phyloP scores from a whole-genome alignment of 2,888 invertebrate species.

The Helicoverpa assulta region DNA sequence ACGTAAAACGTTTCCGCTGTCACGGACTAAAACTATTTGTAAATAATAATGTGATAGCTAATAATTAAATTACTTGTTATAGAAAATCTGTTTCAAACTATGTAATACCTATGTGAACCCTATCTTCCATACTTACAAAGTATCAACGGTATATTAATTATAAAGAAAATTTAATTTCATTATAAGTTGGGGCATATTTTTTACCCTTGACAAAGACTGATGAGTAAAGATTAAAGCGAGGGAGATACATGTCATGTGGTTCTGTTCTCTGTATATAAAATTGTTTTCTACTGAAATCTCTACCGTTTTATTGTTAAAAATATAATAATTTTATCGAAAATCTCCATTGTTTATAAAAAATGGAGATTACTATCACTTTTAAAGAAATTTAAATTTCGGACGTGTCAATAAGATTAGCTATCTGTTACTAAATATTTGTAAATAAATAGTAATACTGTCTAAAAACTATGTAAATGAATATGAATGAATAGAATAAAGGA shows the following conservation, averaged over 20 bases:
- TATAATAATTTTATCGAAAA: conserved; percentile 39
- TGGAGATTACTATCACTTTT: conserved; percentile 35
- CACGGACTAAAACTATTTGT: conserved; percentile 56
- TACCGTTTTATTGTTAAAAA: conserved; percentile 43
- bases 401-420: conserved; percentile 57
- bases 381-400: conserved; percentile 51
- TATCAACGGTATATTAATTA: conserved; percentile 43
- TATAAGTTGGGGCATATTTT: conserved; percentile 71
- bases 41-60: conserved; percentile 64
- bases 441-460: conserved; percentile 70
- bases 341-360: conserved; percentile 28
- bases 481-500: conserved; percentile 75
- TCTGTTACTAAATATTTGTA: conserved; percentile 67
- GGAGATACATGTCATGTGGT: conserved; percentile 57
- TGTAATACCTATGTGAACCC: conserved; percentile 34
- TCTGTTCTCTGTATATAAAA: conserved; percentile 63
- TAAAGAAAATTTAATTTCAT: conserved; percentile 55
- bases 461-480: conserved; percentile 66
- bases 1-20: conserved; percentile 53
- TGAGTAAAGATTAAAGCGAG: conserved; percentile 67
- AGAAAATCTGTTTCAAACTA: conserved; percentile 43
- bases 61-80: conserved; percentile 44
- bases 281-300: conserved; percentile 43
- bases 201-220: conserved; percentile 85
- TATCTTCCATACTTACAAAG: conserved; percentile 54